Evolutionary conservation across 2,113 vertebrate species (phyloP).

Genomic region (Philantomba maxwellii): DNA sequence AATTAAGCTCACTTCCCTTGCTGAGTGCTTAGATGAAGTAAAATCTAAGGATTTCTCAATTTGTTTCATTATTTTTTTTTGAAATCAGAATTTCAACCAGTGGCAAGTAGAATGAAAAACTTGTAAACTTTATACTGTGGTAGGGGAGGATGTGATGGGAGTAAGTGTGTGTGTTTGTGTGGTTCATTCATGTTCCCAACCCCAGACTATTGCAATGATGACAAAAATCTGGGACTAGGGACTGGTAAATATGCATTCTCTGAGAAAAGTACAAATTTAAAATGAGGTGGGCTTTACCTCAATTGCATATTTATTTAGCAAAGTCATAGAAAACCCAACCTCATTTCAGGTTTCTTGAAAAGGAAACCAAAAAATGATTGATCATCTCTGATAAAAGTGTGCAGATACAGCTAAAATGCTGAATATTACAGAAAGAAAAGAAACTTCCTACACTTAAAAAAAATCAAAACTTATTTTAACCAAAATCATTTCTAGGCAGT

Average conservation of each 20-base stretch:
- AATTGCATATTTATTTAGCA: constrained; percentile 64
- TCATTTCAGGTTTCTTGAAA: constrained; percentile 59
- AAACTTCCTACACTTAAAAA: background rate
- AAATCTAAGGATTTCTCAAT: constrained; percentile 51
- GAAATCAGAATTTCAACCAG: constrained; percentile 39
- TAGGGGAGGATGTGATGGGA: background rate
- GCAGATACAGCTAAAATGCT: background rate
- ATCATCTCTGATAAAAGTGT: constrained; percentile 23
- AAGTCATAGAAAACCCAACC: constrained; percentile 43
- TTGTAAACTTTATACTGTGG: background rate
- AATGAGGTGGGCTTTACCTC: constrained; percentile 49
- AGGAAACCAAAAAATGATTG: constrained; percentile 45
- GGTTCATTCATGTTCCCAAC: background rate
- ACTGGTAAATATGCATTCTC: constrained; percentile 50
- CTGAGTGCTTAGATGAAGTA: background rate
- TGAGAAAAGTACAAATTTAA: constrained; percentile 55
- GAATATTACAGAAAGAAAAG: background rate
- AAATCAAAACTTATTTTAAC: background rate
- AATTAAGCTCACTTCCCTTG: background rate
- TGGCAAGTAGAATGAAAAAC: constrained; percentile 54
- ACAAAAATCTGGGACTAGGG: constrained; percentile 34
- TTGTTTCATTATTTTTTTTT: constrained; percentile 57
- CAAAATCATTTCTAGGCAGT: background rate
- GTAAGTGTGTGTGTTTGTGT: background rate
- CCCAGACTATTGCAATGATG: constrained; percentile 40